Percentiles rank a stretch among this genome's conserved stretches.
Evolutionary conservation across 2,113 vertebrate species (phyloP).

Genomic region (Nannobrachium achirus): DNA sequence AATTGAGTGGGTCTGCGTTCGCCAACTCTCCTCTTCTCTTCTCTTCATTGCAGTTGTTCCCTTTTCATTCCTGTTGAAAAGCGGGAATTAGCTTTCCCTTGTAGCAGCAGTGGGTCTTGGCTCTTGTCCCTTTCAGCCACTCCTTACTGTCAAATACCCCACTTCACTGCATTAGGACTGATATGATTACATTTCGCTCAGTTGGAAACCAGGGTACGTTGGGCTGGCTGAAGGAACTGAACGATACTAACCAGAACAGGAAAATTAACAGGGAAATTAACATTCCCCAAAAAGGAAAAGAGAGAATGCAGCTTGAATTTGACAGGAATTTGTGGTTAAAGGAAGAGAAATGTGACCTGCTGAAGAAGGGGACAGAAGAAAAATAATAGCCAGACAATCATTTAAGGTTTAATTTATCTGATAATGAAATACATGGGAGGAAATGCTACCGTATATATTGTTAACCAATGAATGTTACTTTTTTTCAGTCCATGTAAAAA

Average conservation of each 20-base stretch:
- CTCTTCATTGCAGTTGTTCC: conserved; percentile 33
- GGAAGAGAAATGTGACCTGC: conserved; percentile 29
- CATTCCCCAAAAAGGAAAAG: conserved; percentile 41
- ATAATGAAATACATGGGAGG: too few species aligned
- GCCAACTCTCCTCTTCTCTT: conserved; percentile 45
- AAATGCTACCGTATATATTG: too few species aligned
- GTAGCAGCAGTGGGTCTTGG: conserved; percentile 54
- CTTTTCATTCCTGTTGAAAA: conserved; percentile 68
- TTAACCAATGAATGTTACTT: too few species aligned
- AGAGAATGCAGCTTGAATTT: conserved; percentile 41
- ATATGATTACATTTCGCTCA: conserved; percentile 72
- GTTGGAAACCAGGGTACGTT: conserved; percentile 51
- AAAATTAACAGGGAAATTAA: conserved; percentile 35
- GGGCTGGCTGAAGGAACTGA: conserved; percentile 41
- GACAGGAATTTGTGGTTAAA: conserved; percentile 24
- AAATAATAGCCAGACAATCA: too few species aligned
- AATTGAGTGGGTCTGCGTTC: conserved; percentile 64
- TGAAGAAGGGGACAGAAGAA: conserved; percentile 11
- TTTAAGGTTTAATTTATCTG: too few species aligned
- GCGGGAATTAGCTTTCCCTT: conserved; percentile 65
- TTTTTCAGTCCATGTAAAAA: too few species aligned
- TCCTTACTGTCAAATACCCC: conserved; percentile 71
- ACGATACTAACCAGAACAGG: conserved; percentile 42
- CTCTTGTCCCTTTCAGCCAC: conserved; percentile 68
- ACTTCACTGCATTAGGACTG: conserved; percentile 66